Percentiles rank a stretch among this genome's conserved stretches.
Conservation (phyloP, 2,113 vertebrate species). For the Sinocyclocheilus grahami region DNA sequence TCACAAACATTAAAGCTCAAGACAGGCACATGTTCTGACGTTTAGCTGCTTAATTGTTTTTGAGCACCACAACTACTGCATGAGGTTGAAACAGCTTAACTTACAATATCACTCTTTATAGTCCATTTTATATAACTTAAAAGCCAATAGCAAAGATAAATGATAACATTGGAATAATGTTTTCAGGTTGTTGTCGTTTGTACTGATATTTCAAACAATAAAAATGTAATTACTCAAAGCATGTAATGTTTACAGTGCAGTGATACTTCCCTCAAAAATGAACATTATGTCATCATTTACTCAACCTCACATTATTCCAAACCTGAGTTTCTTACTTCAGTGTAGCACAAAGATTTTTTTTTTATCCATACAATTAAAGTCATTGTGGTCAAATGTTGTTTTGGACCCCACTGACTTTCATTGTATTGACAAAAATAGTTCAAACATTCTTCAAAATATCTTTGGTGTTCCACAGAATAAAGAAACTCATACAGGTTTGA, state of each 20-base stretch:
- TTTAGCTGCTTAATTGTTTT: constrained; percentile 39
- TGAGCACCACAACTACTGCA: neutral
- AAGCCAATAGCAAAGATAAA: neutral
- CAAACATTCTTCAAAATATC: neutral
- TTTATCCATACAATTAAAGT: neutral
- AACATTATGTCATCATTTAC: neutral
- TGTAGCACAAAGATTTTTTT: neutral
- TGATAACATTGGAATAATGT: neutral
- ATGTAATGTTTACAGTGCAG: neutral
- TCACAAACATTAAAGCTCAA: constrained; percentile 27
- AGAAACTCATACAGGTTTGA: neutral
- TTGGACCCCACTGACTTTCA: neutral
- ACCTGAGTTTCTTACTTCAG: neutral
- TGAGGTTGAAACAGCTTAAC: neutral
- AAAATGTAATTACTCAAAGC: neutral
- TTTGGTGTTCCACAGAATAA: neutral
- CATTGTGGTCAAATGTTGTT: neutral
- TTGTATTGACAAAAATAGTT: neutral
- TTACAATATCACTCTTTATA: constrained; percentile 17
- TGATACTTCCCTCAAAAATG: neutral
- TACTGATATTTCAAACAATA: neutral
- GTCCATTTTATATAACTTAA: neutral
- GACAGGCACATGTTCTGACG: neutral
- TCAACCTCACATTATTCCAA: neutral
- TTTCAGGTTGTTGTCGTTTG: neutral